These are phyloP conservation scores for Hipparchia sbordonii DNA, from an alignment of 2,888 invertebrate genomes.

Conservation along the genomic window DNA sequence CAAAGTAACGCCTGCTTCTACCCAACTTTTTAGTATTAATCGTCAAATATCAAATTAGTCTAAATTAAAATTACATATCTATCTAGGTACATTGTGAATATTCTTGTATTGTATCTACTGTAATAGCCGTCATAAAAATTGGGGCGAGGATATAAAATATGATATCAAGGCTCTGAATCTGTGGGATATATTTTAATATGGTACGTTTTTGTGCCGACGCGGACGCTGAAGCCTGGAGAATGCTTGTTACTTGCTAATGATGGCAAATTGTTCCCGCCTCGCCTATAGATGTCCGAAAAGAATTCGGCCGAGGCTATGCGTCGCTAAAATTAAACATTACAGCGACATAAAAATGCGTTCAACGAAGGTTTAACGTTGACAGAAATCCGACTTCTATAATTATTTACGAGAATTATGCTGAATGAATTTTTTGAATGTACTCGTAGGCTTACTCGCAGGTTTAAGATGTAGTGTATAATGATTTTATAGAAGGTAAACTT, in stretches of 20 bases:
- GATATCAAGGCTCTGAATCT: constrained; percentile 27
- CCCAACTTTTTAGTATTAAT: too few relatives aligned
- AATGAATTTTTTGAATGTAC: too few relatives aligned
- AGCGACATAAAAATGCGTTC: constrained; percentile 53
- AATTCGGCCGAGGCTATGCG: constrained; percentile 56
- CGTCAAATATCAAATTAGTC: not conserved
- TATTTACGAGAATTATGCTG: too few relatives aligned
- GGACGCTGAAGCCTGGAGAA: constrained; percentile 51
- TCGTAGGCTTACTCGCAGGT: too few relatives aligned
- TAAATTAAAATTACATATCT: not conserved
- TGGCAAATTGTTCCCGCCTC: constrained; percentile 59
- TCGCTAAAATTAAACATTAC: constrained; percentile 63
- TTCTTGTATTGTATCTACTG: not conserved
- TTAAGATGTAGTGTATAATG: too few relatives aligned
- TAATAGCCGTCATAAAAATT: constrained; percentile 11
- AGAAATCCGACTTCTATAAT: too few relatives aligned
- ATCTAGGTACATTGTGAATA: not conserved
- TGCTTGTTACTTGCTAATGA: constrained; percentile 69
- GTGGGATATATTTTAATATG: constrained; percentile 52
- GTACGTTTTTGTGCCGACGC: constrained; percentile 50
- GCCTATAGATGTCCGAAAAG: constrained; percentile 58
- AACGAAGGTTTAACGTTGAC: too few relatives aligned
- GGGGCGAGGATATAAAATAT: constrained; percentile 18
- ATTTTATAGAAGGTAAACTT: too few relatives aligned
- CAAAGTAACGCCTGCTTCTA: too few relatives aligned